Evolutionary conservation across 2,888 invertebrate species (phyloP).

Genomic region (Stenurella melanura): DNA sequence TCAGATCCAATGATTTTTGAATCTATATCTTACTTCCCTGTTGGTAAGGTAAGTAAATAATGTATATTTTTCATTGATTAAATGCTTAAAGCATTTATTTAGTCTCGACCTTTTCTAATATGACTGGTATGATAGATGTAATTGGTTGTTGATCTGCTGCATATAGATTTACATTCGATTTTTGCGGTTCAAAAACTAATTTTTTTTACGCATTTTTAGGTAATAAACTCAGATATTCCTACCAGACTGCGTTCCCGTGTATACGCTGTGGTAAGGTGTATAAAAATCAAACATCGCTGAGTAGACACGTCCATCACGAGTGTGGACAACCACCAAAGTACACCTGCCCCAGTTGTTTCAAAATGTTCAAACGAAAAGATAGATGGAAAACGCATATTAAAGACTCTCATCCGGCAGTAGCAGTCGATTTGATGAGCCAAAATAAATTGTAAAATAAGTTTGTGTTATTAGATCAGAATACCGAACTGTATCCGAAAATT

Average conservation of each 20-base stretch:
- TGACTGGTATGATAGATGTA: no score
- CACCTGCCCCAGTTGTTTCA: conserved; percentile 31
- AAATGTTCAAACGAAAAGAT: conserved; percentile 39
- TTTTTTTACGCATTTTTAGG: conserved; percentile 4
- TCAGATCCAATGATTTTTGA: not conserved
- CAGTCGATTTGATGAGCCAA: not conserved
- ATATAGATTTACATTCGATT: not conserved
- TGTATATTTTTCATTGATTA: not conserved
- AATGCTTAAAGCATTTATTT: not conserved
- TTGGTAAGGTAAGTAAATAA: not conserved
- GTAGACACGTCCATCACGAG: conserved; percentile 41
- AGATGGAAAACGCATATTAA: conserved; percentile 26
- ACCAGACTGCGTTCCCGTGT: conserved; percentile 15
- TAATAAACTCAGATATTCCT: not conserved
- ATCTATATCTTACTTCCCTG: not conserved
- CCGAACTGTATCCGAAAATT: no score
- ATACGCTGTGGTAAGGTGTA: conserved; percentile 29
- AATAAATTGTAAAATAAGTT: not conserved
- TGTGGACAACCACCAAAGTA: conserved; percentile 38
- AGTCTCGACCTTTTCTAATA: no score
- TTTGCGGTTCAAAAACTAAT: not conserved
- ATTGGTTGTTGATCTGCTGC: no score
- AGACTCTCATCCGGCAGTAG: conserved; percentile 19
- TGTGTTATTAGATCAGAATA: not conserved
- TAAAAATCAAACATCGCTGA: conserved; percentile 37